These are phyloP conservation scores for Zootermopsis nevadensis DNA, from an alignment of 2,888 invertebrate species.

Conservation along the genomic window DNA sequence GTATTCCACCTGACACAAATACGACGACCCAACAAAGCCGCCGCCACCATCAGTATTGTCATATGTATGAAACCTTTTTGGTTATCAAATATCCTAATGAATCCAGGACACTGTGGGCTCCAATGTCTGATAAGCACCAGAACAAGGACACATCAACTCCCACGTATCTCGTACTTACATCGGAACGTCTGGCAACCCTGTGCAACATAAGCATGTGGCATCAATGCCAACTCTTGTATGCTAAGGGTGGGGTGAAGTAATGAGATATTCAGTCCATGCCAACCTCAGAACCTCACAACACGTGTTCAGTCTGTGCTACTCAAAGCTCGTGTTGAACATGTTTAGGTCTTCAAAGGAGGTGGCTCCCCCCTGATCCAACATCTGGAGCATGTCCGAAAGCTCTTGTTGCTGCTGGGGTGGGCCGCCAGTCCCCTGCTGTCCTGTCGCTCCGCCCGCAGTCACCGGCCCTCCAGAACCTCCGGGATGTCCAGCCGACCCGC, in stretches of 20 bases:
- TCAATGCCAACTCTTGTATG: neutral
- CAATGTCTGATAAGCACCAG: no score
- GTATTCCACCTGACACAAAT: no score
- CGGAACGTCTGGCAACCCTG: no score
- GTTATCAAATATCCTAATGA: no score
- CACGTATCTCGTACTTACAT: no score
- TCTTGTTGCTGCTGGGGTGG: constrained; percentile 74
- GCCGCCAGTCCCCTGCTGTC: constrained; percentile 59
- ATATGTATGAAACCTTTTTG: no score
- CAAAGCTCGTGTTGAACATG: constrained; percentile 89
- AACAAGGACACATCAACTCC: no score
- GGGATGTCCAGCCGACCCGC: constrained; percentile 59
- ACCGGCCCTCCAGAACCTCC: constrained; percentile 60
- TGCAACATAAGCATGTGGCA: neutral
- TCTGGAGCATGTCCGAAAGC: constrained; percentile 92
- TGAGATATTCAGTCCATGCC: no score
- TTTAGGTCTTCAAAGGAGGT: constrained; percentile 87
- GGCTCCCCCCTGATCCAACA: constrained; percentile 86
- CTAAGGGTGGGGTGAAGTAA: neutral
- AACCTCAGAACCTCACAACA: neutral
- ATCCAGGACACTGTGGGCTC: no score
- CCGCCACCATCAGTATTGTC: no score
- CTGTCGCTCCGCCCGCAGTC: constrained; percentile 59
- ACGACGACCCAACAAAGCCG: no score
- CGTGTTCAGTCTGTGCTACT: constrained; percentile 62